phyloP scores from a whole-genome alignment of 2,888 invertebrate genomes.

The Eilema depressum region DNA sequence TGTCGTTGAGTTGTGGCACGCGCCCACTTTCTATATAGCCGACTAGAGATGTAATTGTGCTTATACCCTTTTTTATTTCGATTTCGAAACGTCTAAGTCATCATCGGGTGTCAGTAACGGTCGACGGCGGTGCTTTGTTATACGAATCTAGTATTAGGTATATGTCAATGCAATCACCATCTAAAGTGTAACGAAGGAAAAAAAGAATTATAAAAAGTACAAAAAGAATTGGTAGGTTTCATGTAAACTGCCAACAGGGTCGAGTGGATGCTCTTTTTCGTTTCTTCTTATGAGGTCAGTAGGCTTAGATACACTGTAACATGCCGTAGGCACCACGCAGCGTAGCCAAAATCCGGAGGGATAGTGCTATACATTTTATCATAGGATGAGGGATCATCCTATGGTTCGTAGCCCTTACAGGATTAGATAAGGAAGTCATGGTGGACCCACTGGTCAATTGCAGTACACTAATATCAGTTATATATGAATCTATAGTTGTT shows the following conservation, averaged over 20 bases:
- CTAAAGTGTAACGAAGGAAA: conserved; percentile 3
- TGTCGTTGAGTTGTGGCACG: conserved; percentile 74
- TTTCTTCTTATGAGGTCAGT: neutral
- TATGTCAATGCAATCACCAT: conserved; percentile 19
- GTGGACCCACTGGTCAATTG: too few relatives aligned
- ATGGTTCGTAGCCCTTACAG: too few relatives aligned
- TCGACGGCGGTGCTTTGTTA: conserved; percentile 60
- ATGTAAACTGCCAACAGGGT: conserved; percentile 2
- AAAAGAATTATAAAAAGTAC: neutral
- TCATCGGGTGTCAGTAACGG: conserved; percentile 74
- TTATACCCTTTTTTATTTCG: conserved; percentile 76
- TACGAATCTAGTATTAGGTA: conserved; percentile 39
- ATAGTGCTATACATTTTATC: too few relatives aligned
- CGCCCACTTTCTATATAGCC: conserved; percentile 81
- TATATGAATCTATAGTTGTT: too few relatives aligned
- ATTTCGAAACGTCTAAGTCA: conserved; percentile 75
- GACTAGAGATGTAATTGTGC: conserved; percentile 77
- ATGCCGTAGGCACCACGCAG: too few relatives aligned
- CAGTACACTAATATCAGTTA: too few relatives aligned
- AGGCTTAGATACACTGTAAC: neutral
- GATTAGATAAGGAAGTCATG: too few relatives aligned
- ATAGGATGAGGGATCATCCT: too few relatives aligned
- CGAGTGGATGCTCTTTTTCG: neutral
- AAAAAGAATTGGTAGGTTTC: neutral
- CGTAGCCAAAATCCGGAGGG: too few relatives aligned